Percentiles rank a stretch among this genome's conserved stretches.
These are phyloP conservation scores for Xenopus borealis DNA, from an alignment of 2,113 vertebrate species.

Conservation along the genomic window DNA sequence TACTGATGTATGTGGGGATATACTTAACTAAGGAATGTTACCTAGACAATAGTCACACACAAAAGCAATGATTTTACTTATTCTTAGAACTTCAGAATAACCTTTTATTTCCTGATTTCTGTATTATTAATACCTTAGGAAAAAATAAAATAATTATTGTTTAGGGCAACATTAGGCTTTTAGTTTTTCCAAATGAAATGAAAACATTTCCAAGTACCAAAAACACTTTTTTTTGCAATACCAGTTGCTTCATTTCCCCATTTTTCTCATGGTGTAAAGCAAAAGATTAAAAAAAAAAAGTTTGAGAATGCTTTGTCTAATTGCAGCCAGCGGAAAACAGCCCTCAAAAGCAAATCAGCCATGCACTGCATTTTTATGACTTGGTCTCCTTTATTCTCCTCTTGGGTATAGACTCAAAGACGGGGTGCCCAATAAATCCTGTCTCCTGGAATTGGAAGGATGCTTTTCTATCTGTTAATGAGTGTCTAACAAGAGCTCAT, in stretches of 20 bases:
- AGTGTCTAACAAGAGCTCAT: slow-evolving; percentile 31
- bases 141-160: too few species aligned
- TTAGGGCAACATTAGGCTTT: too few species aligned
- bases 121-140: too few species aligned
- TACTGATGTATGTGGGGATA: too few species aligned
- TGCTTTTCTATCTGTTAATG: slow-evolving; percentile 44
- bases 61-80: too few species aligned
- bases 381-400: neutral
- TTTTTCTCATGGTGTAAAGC: neutral
- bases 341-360: slow-evolving; percentile 18
- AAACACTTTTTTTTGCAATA: neutral
- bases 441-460: slow-evolving; percentile 25
- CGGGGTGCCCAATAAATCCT: slow-evolving; percentile 43
- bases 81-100: too few species aligned
- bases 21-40: too few species aligned
- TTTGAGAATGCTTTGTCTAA: slow-evolving; percentile 27
- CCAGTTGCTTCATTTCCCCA: neutral
- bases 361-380: slow-evolving; percentile 7
- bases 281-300: neutral
- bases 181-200: too few species aligned
- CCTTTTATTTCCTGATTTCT: too few species aligned
- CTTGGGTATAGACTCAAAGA: neutral
- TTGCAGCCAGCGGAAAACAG: slow-evolving; percentile 49
- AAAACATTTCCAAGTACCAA: too few species aligned
- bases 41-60: too few species aligned